Evolutionary conservation across 2,797 vertebrate species (phyloP).

Genomic region (Phoxinus dragarum): DNA sequence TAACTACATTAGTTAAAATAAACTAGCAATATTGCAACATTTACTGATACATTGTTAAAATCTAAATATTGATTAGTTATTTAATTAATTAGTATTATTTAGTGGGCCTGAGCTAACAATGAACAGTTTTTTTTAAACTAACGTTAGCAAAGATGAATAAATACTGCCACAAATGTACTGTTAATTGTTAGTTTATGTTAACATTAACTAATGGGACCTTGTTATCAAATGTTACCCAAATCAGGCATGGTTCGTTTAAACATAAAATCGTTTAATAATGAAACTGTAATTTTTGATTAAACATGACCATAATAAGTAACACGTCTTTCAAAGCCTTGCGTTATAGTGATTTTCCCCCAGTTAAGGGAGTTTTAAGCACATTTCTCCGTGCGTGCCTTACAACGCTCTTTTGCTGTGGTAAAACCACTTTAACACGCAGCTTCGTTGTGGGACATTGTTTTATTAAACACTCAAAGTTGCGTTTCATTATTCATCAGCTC

Average conservation of each 20-base stretch:
- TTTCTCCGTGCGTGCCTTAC: neutral
- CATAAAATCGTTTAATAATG: neutral
- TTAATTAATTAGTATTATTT: neutral
- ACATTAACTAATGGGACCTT: neutral
- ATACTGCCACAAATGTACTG: neutral
- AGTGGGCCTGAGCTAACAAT: neutral
- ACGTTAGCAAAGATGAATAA: neutral
- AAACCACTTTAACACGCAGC: neutral
- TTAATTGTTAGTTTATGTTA: neutral
- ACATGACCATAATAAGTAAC: neutral
- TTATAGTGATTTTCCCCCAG: neutral
- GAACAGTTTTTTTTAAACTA: neutral
- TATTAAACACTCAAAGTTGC: conserved; percentile 1
- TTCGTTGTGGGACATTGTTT: neutral
- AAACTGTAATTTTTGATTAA: neutral
- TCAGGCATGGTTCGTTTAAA: no score
- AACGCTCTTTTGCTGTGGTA: neutral
- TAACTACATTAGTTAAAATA: neutral
- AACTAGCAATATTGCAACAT: neutral
- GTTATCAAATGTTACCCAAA: neutral
- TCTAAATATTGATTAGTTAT: no score
- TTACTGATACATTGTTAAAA: neutral
- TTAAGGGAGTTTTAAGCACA: neutral
- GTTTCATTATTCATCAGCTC: conserved; percentile 10
- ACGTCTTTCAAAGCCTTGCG: neutral